These are phyloP conservation scores for Rallus limicola DNA, from an alignment of 2,113 vertebrate genomes.

Conservation along the genomic window DNA sequence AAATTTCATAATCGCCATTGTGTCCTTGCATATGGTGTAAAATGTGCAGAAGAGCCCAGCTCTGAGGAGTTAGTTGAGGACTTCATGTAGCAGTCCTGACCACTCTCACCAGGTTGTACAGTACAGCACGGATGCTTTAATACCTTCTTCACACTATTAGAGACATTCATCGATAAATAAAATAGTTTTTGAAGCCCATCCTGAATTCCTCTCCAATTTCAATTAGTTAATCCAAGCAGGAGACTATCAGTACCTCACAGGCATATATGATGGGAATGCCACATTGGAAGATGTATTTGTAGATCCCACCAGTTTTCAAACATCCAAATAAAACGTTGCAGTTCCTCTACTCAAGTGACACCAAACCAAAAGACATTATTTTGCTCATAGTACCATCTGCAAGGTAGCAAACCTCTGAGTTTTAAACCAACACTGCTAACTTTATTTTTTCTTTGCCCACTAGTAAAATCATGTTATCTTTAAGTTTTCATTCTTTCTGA, in stretches of 20 bases:
- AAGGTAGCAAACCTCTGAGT: background rate
- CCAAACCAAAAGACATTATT: background rate
- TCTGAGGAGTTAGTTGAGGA: background rate
- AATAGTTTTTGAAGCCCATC: background rate
- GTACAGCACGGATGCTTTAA: background rate
- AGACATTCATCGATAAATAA: background rate
- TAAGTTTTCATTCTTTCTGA: background rate
- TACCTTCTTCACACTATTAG: background rate
- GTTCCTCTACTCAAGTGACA: background rate
- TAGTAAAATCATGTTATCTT: background rate
- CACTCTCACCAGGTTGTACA: background rate
- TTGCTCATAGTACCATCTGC: rapidly evolving
- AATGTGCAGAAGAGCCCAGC: background rate
- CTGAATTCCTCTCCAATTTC: background rate
- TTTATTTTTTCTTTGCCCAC: background rate
- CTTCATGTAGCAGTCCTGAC: background rate
- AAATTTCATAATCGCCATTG: background rate
- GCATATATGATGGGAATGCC: background rate
- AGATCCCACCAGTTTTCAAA: background rate
- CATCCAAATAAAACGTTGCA: background rate
- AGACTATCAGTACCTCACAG: background rate
- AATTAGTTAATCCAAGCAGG: background rate
- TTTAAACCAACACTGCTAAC: background rate
- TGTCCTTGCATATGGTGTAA: background rate
- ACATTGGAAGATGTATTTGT: background rate